Base-by-base conservation (phyloP, 1,140 invertebrate genomes). In the Bilobella aurantiaca region DNA sequence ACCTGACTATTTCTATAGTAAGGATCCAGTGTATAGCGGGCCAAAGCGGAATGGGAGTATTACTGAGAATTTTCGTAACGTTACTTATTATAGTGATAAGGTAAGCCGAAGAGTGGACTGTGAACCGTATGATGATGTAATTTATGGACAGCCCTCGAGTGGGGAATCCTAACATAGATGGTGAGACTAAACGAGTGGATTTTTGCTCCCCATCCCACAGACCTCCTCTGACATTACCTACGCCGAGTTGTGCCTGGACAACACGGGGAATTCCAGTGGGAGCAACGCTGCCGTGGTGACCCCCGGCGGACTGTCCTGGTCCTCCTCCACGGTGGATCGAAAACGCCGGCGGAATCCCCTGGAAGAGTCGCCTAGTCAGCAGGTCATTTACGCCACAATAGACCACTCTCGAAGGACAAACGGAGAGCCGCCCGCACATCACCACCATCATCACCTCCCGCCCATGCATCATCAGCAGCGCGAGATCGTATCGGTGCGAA, bases 401-500 rank as follows among this genome's bases (percentile, higher is more conserved):
- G n/a, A n/a, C n/a, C n/a, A n/a, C n/a, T n/a, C n/a, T n/a, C n/a
- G 12, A 5, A 12, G 70, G 59, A 62, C 64, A n/a, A 72, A 72
- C 66, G 70, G 70, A 28, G 70, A 72, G 32, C 58, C 68, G 3
- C 70, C 70, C 21, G 46, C 62, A 62, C 67, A 63, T 53, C 30
- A 18, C 21, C 23, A 23, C 32, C 31, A 34, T n/a, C n/a, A 67
- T 49, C 63, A 63, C 32, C 31, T n/a, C 3, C 61, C 63, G 46
- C 63, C 58, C 53, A 46, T 63, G 30, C 47, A 47, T 49, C 68
- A 59, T 5, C 67, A 66, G 32, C 77, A 81, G 69, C 79, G 87
- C 67, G 89, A 91, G 76, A 86, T 90, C 12, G 88, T 91, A 18
- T 90, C 89, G 1, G 88, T 89, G 21, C 81, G 88, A 71, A 90